These are phyloP conservation scores for Drosophila fungiperda DNA, from an alignment of 2,888 invertebrate species.

Conservation along the genomic window DNA sequence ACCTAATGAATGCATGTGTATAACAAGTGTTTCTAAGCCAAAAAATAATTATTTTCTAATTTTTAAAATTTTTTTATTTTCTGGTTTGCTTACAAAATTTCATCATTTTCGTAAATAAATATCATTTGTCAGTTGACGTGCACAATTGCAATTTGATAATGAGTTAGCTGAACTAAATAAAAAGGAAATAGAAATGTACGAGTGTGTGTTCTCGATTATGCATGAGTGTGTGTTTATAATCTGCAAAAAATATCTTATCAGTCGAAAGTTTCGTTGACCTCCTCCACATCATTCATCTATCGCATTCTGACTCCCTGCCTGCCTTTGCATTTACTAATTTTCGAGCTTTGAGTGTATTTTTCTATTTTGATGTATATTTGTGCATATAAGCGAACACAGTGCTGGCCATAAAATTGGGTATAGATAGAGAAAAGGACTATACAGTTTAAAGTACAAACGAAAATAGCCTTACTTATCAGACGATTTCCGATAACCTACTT, in stretches of 20 bases:
- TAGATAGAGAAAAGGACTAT: background rate
- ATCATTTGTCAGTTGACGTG: background rate
- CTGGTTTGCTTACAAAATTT: constrained; percentile 3
- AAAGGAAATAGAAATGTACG: constrained; percentile 8
- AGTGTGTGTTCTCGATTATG: constrained; percentile 8
- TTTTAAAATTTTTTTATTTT: background rate
- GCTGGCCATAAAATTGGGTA: background rate
- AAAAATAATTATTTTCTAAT: background rate
- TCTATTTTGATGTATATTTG: background rate
- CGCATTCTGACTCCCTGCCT: constrained; percentile 15
- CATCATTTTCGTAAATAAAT: constrained; percentile 11
- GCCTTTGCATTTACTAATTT: constrained; percentile 37
- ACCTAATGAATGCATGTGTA: background rate
- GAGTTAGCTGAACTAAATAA: constrained; percentile 15
- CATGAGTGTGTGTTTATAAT: constrained; percentile 43
- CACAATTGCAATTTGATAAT: constrained; percentile 7
- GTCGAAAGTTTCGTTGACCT: constrained; percentile 64
- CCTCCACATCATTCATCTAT: constrained; percentile 24
- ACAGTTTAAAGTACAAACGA: background rate
- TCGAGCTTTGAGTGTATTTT: background rate
- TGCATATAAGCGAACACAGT: background rate
- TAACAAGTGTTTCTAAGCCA: background rate
- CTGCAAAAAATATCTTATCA: constrained; percentile 57
- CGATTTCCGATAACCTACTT: constrained; percentile 6
- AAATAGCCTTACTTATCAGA: constrained; percentile 14